phyloP scores from a whole-genome alignment of 2,888 invertebrate genomes.

The Metalampra italica region DNA sequence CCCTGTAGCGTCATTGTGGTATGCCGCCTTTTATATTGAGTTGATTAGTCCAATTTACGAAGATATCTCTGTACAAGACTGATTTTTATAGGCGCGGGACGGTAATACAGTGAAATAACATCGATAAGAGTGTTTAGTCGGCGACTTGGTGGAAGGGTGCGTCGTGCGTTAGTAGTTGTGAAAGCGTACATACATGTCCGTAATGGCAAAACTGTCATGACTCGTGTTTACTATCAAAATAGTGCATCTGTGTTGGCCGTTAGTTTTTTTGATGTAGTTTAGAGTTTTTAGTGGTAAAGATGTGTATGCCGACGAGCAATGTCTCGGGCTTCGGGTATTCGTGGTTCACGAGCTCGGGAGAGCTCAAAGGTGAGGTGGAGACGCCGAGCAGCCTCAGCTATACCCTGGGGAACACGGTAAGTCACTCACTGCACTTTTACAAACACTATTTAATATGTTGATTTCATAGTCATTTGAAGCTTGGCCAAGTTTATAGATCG shows the following conservation, averaged over 20 bases:
- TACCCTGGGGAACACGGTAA: conserved; percentile 71
- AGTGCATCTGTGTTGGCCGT: conserved; percentile 65
- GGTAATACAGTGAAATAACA: conserved; percentile 30
- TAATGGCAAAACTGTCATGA: conserved; percentile 74
- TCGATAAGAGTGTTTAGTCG: conserved; percentile 43
- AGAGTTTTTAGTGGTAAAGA: conserved; percentile 45
- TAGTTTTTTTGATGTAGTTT: conserved; percentile 53
- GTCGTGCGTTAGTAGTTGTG: conserved; percentile 71
- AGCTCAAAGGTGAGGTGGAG: conserved; percentile 73
- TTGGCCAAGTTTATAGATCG: too few species aligned
- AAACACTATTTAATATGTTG: background rate
- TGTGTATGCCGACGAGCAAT: conserved; percentile 78
- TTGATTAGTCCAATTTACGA: conserved; percentile 51
- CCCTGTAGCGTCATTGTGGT: conserved; percentile 67
- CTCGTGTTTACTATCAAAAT: conserved; percentile 69
- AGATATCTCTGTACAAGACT: conserved; percentile 32
- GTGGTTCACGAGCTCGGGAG: conserved; percentile 73
- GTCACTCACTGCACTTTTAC: conserved; percentile 13
- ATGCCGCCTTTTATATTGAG: conserved; percentile 65
- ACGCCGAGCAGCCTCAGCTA: conserved; percentile 73
- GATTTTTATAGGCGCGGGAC: conserved; percentile 22
- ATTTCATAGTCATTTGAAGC: background rate
- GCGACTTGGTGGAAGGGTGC: conserved; percentile 64
- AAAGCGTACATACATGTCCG: conserved; percentile 72
- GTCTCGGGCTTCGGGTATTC: conserved; percentile 75